phyloP scores from a whole-genome alignment of 30 jellyfish, hydroid and myxozoan species.

The Chrysaora quinquecirrha region DNA sequence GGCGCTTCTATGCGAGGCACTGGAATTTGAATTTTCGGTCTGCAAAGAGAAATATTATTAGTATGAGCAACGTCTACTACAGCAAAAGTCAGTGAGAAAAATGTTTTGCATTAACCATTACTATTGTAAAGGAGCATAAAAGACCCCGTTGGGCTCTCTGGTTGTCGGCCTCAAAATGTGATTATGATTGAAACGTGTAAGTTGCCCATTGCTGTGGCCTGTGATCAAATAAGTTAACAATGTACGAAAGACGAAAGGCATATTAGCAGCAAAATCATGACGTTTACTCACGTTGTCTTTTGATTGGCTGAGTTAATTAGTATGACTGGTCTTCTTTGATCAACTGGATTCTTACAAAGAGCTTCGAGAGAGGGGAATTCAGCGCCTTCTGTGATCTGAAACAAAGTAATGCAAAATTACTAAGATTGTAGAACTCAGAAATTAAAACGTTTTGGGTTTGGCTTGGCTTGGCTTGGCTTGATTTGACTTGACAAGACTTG shows the following conservation, averaged over 20 bases:
- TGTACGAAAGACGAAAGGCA: neutral
- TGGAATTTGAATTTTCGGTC: neutral
- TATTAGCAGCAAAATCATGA: too few relatives aligned
- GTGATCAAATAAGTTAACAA: neutral
- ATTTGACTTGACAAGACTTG: too few relatives aligned
- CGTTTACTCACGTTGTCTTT: conserved; percentile 15
- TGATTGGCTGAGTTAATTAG: conserved; percentile 42
- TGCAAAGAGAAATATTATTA: too few relatives aligned
- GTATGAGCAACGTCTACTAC: too few relatives aligned
- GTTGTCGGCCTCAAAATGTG: neutral
- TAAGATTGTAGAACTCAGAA: too few relatives aligned
- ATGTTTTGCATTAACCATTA: neutral
- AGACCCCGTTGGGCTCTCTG: neutral
- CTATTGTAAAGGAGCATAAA: neutral
- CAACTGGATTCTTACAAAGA: conserved; percentile 47
- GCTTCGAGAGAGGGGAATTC: conserved; percentile 59
- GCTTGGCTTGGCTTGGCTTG: too few relatives aligned
- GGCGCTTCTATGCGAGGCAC: conserved; percentile 39
- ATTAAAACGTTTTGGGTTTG: too few relatives aligned
- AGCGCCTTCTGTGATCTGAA: conserved; percentile 57
- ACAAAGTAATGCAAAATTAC: too few relatives aligned
- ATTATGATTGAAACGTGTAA: neutral
- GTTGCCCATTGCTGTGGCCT: too few relatives aligned
- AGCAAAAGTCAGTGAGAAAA: too few relatives aligned
- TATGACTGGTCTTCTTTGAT: conserved; percentile 70